Evolutionary conservation across 2,888 invertebrate species (phyloP).

Genomic region (Temnothorax ravouxi): DNA sequence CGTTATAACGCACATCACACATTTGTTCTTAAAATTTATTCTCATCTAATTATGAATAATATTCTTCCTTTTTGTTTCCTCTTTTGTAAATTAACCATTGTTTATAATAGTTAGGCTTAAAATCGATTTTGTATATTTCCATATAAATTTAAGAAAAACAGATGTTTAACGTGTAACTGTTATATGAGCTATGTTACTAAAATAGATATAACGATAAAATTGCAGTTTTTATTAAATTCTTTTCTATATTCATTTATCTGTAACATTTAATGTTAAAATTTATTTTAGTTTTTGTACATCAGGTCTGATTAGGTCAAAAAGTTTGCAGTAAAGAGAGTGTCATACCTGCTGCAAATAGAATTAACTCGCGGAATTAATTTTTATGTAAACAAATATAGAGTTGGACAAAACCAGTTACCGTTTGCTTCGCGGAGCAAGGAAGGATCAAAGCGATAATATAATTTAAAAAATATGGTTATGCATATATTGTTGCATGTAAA

Average conservation of each 20-base stretch:
- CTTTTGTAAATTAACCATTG: not conserved
- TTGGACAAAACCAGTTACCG: not conserved
- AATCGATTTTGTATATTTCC: not conserved
- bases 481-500: not conserved
- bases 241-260: not conserved
- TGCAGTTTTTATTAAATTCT: not conserved
- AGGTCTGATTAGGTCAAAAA: no score
- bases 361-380: slow-evolving; percentile 2
- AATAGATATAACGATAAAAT: not conserved
- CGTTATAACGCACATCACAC: not conserved
- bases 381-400: not conserved
- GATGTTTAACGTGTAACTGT: not conserved
- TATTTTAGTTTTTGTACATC: not conserved
- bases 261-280: not conserved
- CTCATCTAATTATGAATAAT: not conserved
- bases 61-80: not conserved
- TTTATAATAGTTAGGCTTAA: not conserved
- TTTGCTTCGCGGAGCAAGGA: not conserved
- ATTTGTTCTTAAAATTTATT: slow-evolving; percentile 1
- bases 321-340: not conserved
- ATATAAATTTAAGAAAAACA: not conserved
- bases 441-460: not conserved
- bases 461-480: not conserved
- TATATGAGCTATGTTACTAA: not conserved
- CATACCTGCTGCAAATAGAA: not conserved